phyloP scores from a whole-genome alignment of 2,888 invertebrate species.

The Caenorhabditis angaria region DNA sequence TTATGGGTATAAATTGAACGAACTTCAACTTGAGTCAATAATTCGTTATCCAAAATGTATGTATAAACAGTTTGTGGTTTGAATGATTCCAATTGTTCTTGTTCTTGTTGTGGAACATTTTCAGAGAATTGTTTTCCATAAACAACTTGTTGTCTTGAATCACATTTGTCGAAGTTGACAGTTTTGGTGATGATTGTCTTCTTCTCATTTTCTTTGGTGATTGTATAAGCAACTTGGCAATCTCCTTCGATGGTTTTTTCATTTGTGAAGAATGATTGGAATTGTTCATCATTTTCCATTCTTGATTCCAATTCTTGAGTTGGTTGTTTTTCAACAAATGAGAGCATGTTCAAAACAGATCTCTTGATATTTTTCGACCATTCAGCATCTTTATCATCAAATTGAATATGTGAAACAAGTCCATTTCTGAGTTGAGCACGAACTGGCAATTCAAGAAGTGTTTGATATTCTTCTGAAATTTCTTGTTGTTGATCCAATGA shows the following conservation, averaged over 20 bases:
- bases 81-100: conserved; percentile 13
- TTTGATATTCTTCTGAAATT: conserved; percentile 35
- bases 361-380: conserved; percentile 70
- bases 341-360: conserved; percentile 65
- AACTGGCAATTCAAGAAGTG: conserved; percentile 50
- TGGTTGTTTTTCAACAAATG: conserved; percentile 27
- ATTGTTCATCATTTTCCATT: conserved; percentile 19
- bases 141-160: conserved; percentile 59
- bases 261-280: conserved; percentile 31
- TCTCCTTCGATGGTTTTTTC: conserved; percentile 66
- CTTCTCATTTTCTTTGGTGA: conserved; percentile 33
- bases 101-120: not conserved
- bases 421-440: conserved; percentile 40
- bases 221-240: conserved; percentile 57
- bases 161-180: conserved; percentile 74
- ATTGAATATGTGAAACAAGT: conserved; percentile 56
- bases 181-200: conserved; percentile 54
- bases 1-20: conserved; percentile 35
- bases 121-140: conserved; percentile 45
- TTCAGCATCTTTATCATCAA: conserved; percentile 52
- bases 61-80: conserved; percentile 45
- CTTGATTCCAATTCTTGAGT: conserved; percentile 11
- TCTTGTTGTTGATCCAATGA: conserved; percentile 47
- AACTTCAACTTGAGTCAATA: conserved; percentile 44
- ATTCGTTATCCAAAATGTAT: conserved; percentile 35